Evolutionary conservation across 2,113 vertebrate genomes (phyloP).

Genomic region (Tapirus terrestris): DNA sequence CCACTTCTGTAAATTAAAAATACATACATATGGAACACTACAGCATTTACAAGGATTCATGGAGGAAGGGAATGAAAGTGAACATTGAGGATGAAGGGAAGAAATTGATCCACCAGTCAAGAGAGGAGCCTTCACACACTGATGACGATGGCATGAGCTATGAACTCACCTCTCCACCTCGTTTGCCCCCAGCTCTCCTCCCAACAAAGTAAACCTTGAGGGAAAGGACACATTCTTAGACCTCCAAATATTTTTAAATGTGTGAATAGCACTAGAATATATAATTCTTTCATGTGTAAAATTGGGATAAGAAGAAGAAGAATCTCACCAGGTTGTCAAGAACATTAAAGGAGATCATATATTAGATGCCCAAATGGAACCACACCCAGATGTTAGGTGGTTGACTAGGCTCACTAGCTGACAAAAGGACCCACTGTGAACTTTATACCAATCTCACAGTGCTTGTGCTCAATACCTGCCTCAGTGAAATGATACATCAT

Average conservation of each 20-base stretch:
- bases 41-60: not conserved
- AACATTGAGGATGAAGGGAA: not conserved
- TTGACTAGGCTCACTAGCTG: not conserved
- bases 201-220: not conserved
- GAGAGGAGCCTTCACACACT: not conserved
- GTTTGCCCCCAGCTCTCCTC: not conserved
- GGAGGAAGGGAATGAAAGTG: not conserved
- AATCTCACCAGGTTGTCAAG: not conserved
- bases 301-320: not conserved
- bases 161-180: not conserved
- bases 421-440: not conserved
- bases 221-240: not conserved
- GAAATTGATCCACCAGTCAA: not conserved
- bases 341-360: not conserved
- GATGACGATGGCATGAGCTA: not conserved
- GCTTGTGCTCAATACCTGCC: not conserved
- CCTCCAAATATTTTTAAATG: conserved; percentile 30
- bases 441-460: not conserved
- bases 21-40: not conserved
- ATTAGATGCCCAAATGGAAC: not conserved
- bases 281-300: not conserved
- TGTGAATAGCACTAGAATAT: not conserved
- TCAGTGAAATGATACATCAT: not conserved
- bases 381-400: not conserved
- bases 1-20: not conserved